Evolutionary conservation across 2,888 invertebrate genomes (phyloP).

Genomic region (Melolontha melolontha): DNA sequence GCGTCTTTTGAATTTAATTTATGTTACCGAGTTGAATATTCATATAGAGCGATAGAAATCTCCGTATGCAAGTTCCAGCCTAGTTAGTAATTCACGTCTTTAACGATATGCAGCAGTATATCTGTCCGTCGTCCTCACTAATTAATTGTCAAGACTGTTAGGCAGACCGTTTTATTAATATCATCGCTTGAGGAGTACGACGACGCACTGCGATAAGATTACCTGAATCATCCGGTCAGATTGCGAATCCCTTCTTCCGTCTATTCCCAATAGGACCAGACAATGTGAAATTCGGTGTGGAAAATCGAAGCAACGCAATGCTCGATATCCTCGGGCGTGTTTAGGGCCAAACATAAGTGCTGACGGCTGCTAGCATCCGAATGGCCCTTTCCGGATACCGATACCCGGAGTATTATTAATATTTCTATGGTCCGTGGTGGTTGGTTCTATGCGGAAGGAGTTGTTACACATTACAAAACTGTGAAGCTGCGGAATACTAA

Average conservation of each 20-base stretch:
- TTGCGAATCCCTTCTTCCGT: conserved; percentile 16
- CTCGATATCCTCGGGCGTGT: conserved; percentile 25
- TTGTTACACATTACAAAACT: conserved; percentile 21
- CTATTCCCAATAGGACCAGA: conserved; percentile 12
- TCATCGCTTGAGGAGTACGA: not conserved
- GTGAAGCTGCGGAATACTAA: conserved; percentile 23
- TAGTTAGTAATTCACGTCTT: too few species aligned
- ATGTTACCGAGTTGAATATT: too few species aligned
- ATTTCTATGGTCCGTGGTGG: conserved; percentile 30
- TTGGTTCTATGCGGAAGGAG: conserved; percentile 14
- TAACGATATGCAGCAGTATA: too few species aligned
- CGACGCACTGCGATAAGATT: conserved; percentile 13
- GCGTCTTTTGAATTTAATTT: too few species aligned
- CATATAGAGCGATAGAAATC: too few species aligned
- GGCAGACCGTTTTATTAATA: not conserved
- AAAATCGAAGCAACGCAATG: conserved; percentile 23
- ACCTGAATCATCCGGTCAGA: conserved; percentile 23
- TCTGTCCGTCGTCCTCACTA: not conserved
- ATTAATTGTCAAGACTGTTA: conserved; percentile 14
- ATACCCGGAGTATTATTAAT: conserved; percentile 21
- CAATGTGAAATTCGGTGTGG: conserved; percentile 29
- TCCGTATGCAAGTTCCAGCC: too few species aligned
- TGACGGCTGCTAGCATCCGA: conserved; percentile 29
- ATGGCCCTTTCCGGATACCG: conserved; percentile 29
- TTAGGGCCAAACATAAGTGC: conserved; percentile 23